Percentiles rank a stretch among this genome's conserved stretches.
phyloP scores from a whole-genome alignment of 2,797 vertebrate genomes.

The Lycodopsis pacificus region DNA sequence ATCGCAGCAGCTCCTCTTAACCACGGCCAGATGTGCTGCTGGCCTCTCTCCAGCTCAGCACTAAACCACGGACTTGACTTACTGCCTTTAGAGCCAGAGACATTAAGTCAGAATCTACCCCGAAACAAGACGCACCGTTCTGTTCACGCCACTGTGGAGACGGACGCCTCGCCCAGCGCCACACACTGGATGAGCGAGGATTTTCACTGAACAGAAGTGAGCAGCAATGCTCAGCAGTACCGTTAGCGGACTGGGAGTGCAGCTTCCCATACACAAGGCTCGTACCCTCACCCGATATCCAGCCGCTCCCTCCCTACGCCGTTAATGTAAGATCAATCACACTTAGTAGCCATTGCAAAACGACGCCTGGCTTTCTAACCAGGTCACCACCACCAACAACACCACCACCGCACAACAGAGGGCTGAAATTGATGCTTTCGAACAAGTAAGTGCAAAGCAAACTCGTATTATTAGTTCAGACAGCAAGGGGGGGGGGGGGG shows the following conservation, averaged over 20 bases:
- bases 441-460: slow-evolving; percentile 53
- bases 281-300: not conserved
- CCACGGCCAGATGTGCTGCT: slow-evolving; percentile 77
- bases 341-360: slow-evolving; percentile 27
- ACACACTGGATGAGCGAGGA: not conserved
- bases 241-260: slow-evolving; percentile 35
- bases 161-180: slow-evolving; percentile 21
- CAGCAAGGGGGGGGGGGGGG: slow-evolving; percentile 12
- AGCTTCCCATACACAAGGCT: slow-evolving; percentile 38
- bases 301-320: slow-evolving; percentile 17
- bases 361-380: slow-evolving; percentile 26
- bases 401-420: slow-evolving; percentile 1
- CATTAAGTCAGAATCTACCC: slow-evolving; percentile 54
- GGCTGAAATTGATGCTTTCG: slow-evolving; percentile 16
- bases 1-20: slow-evolving; percentile 70
- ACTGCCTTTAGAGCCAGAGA: slow-evolving; percentile 52
- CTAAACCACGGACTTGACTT: slow-evolving; percentile 65
- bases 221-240: slow-evolving; percentile 36
- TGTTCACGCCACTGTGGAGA: slow-evolving; percentile 12
- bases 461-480: slow-evolving; percentile 48
- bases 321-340: slow-evolving; percentile 45
- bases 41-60: slow-evolving; percentile 68
- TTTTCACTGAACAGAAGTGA: slow-evolving; percentile 34
- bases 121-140: slow-evolving; percentile 44
- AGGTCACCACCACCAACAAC: slow-evolving; percentile 7